Evolutionary conservation across 2,888 invertebrate genomes (phyloP).

Genomic region (Petrolisthes manimaculis): DNA sequence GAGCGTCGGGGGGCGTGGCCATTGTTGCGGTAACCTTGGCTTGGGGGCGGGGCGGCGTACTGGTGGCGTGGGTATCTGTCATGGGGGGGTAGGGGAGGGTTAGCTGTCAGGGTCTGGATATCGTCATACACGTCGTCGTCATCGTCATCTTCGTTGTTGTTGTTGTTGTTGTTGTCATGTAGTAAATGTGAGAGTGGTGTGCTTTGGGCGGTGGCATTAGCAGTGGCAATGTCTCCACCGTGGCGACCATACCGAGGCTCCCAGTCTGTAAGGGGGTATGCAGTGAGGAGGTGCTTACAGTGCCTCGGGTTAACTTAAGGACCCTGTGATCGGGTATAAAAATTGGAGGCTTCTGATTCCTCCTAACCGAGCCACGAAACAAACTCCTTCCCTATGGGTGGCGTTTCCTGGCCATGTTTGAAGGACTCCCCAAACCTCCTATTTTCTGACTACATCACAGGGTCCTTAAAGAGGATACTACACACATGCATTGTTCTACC

Average conservation of each 20-base stretch:
- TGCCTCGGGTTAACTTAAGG: not conserved
- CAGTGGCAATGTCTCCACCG: conserved; percentile 46
- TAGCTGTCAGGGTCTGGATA: not conserved
- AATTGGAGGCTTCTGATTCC: no score
- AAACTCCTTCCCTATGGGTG: no score
- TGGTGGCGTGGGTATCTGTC: not conserved
- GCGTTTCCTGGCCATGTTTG: no score
- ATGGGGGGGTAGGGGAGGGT: not conserved
- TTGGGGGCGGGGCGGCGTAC: not conserved
- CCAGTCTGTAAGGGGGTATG: conserved; percentile 30
- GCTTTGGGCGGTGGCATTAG: conserved; percentile 46
- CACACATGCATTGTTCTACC: not conserved
- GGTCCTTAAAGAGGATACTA: not conserved
- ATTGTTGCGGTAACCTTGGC: not conserved
- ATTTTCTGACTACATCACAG: no score
- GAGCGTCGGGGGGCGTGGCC: not conserved
- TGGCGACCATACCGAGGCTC: conserved; percentile 23
- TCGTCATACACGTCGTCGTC: not conserved
- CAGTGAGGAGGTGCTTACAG: not conserved
- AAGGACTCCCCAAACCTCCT: no score
- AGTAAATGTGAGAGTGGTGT: conserved; percentile 29
- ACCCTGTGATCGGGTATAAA: no score
- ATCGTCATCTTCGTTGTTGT: not conserved
- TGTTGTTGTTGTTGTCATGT: not conserved
- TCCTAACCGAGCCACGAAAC: no score